phyloP scores from a whole-genome alignment of 2,797 vertebrate species.

The Chloroceryle amazona region DNA sequence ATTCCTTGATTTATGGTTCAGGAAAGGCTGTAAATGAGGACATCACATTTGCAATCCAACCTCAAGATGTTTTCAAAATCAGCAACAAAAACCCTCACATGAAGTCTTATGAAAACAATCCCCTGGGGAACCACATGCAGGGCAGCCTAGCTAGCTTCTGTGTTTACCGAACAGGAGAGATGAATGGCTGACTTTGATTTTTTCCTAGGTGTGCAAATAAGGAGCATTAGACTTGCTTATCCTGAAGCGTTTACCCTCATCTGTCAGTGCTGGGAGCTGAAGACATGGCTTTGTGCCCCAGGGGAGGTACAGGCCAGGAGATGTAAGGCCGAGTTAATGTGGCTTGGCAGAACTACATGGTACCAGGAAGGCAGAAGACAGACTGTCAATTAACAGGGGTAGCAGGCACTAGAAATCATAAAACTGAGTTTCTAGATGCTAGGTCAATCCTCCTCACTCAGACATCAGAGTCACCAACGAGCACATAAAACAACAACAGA shows the following conservation, averaged over 20 bases:
- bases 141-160: neutral
- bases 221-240: constrained; percentile 58
- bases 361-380: neutral
- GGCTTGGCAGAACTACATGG: neutral
- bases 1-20: constrained; percentile 62
- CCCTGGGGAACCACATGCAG: constrained; percentile 12
- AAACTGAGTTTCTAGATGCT: constrained; percentile 14
- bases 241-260: constrained; percentile 58
- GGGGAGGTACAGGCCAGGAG: neutral
- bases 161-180: constrained; percentile 62
- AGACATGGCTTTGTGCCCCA: neutral
- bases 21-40: constrained; percentile 67
- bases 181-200: constrained; percentile 73
- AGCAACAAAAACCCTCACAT: constrained; percentile 66
- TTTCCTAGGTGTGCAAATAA: constrained; percentile 61
- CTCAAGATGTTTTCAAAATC: constrained; percentile 65
- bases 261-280: constrained; percentile 16
- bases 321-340: neutral
- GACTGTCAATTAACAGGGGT: neutral
- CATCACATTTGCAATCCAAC: constrained; percentile 49
- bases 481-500: neutral
- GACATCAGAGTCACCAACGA: neutral
- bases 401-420: neutral
- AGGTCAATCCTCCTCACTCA: neutral
- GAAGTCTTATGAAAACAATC: constrained; percentile 54